Evolutionary conservation across 2,888 invertebrate genomes (phyloP).

Genomic region (Bruchidius siliquastri): DNA sequence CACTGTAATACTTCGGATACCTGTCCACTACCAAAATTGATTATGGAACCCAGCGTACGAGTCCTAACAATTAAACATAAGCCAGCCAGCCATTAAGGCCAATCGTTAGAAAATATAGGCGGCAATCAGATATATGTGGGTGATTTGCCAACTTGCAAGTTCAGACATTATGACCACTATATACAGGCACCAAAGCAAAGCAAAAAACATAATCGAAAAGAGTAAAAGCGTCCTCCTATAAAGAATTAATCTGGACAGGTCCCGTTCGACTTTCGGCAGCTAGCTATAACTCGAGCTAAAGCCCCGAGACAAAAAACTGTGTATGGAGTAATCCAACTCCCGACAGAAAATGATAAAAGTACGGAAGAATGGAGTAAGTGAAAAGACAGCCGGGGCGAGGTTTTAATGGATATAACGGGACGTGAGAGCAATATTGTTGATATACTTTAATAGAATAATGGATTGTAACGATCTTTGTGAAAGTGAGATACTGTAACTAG

Average conservation of each 20-base stretch:
- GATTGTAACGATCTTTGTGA: not conserved
- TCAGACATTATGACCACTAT: no score
- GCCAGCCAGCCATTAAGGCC: no score
- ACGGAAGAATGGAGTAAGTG: not conserved
- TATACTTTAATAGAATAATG: not conserved
- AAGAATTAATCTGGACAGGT: not conserved
- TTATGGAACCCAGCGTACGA: no score
- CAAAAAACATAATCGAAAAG: not conserved
- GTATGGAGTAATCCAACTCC: not conserved
- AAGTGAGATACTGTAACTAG: not conserved
- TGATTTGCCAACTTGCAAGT: no score
- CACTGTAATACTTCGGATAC: no score
- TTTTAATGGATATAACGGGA: not conserved
- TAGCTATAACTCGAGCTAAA: not conserved
- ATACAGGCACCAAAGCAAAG: not conserved
- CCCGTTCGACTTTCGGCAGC: not conserved
- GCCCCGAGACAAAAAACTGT: not conserved
- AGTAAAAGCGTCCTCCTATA: not conserved
- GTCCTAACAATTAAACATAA: no score
- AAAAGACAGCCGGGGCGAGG: not conserved
- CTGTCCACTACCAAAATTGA: no score
- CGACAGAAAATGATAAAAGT: not conserved
- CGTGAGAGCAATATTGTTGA: not conserved
- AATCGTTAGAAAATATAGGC: no score
- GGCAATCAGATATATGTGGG: no score